These are phyloP conservation scores for Poeciliopsis paucimaculata DNA, from an alignment of 2,797 vertebrate genomes.

Conservation along the genomic window DNA sequence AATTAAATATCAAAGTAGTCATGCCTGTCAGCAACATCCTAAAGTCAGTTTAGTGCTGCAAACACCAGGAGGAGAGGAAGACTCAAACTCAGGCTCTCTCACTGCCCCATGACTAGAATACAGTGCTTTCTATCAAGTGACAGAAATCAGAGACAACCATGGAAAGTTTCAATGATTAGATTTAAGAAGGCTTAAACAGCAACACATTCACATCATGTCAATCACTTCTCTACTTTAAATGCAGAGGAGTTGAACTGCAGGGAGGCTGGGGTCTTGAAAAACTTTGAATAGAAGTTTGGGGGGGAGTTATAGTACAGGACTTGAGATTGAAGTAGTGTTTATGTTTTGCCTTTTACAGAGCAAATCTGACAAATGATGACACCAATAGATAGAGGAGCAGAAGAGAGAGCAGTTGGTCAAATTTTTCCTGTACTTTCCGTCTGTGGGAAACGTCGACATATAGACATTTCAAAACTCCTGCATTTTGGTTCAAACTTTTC, in stretches of 20 bases:
- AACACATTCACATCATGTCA: constrained; percentile 74
- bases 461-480: neutral
- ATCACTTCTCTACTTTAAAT: constrained; percentile 69
- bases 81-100: constrained; percentile 59
- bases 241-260: constrained; percentile 27
- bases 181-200: constrained; percentile 39
- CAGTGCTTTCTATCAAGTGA: constrained; percentile 60
- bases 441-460: constrained; percentile 33
- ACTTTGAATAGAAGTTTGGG: constrained; percentile 58
- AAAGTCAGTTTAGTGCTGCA: constrained; percentile 36
- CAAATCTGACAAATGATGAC: constrained; percentile 40
- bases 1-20: constrained; percentile 38
- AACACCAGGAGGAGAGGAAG: constrained; percentile 71
- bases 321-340: constrained; percentile 47
- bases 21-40: constrained; percentile 53
- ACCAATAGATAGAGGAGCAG: constrained; percentile 56
- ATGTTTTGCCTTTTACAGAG: constrained; percentile 32
- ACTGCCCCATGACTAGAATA: constrained; percentile 48
- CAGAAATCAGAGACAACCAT: constrained; percentile 78
- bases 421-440: constrained; percentile 53
- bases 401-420: constrained; percentile 50
- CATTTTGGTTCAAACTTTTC: neutral
- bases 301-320: constrained; percentile 75
- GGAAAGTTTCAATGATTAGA: constrained; percentile 70
- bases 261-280: constrained; percentile 34